Evolutionary conservation across 2,888 invertebrate genomes (phyloP).

Genomic region (Tortrix viridana): DNA sequence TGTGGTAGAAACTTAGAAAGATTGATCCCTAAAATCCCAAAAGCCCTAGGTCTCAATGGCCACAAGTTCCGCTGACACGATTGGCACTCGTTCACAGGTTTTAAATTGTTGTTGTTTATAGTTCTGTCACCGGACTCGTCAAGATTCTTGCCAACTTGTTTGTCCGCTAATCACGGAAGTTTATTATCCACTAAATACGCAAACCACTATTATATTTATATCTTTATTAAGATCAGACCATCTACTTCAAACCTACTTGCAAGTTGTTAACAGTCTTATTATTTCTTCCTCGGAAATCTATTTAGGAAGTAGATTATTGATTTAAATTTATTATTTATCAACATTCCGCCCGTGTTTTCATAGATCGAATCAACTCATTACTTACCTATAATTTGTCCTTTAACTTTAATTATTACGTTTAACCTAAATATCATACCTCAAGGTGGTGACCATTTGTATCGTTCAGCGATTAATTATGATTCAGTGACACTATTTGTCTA

Average conservation of each 20-base stretch:
- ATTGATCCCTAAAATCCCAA: too few species aligned
- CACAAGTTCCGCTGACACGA: neutral
- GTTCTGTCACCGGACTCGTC: slow-evolving; percentile 16
- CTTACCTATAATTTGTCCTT: slow-evolving; percentile 21
- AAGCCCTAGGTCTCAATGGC: too few species aligned
- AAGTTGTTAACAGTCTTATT: slow-evolving; percentile 3
- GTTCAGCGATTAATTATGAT: slow-evolving; percentile 32
- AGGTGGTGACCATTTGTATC: slow-evolving; percentile 19
- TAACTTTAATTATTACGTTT: slow-evolving; percentile 31
- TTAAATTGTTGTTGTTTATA: slow-evolving; percentile 6
- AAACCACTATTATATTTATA: slow-evolving; percentile 18
- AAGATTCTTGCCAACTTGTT: slow-evolving; percentile 11
- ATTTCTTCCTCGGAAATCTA: neutral
- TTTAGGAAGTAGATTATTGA: neutral
- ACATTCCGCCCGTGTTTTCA: neutral
- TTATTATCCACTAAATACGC: slow-evolving; percentile 21
- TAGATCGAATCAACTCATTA: slow-evolving; percentile 2
- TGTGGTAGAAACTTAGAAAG: too few species aligned
- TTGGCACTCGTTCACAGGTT: neutral
- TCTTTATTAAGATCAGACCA: slow-evolving; percentile 12
- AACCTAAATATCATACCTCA: slow-evolving; percentile 12
- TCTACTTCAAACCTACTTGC: slow-evolving; percentile 7
- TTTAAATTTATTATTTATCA: neutral
- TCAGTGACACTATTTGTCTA: slow-evolving; percentile 24
- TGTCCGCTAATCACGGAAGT: slow-evolving; percentile 23